Percentiles rank a stretch among this genome's conserved stretches.
Conservation (phyloP, 2,797 vertebrate genomes). For the Hozukius guyotensis region DNA sequence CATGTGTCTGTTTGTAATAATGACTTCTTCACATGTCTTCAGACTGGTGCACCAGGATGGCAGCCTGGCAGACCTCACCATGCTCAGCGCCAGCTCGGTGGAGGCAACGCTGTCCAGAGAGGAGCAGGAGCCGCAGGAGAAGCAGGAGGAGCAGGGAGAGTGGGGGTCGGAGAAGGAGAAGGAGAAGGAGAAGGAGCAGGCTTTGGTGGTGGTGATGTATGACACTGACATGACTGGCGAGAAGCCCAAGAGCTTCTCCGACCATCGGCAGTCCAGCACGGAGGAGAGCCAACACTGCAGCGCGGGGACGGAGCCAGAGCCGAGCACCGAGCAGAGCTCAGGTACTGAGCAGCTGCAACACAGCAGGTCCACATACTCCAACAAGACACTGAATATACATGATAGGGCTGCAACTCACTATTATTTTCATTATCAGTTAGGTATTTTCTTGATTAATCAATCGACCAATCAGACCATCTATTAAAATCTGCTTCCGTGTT, state of each 20-base stretch:
- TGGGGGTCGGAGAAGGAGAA: conserved; percentile 55
- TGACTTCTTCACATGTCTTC: conserved; percentile 21
- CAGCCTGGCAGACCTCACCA: conserved; percentile 93
- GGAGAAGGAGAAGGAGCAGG: conserved; percentile 71
- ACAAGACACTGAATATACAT: background rate
- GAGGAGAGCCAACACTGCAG: conserved; percentile 83
- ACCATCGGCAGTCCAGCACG: conserved; percentile 74
- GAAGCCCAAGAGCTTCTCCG: conserved; percentile 67
- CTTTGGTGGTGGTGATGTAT: conserved; percentile 71
- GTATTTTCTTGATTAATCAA: no score
- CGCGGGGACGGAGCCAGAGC: conserved; percentile 72
- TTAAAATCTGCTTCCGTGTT: background rate
- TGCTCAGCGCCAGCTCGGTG: conserved; percentile 88
- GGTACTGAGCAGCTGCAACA: conserved; percentile 72
- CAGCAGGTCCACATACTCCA: background rate
- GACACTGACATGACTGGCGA: conserved; percentile 44
- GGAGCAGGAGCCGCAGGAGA: conserved; percentile 29
- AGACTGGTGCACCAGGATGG: conserved; percentile 94
- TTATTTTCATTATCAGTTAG: background rate
- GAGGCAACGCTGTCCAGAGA: conserved; percentile 75
- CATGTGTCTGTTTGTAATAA: background rate
- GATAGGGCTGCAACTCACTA: background rate
- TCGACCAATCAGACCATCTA: background rate
- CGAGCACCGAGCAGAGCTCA: conserved; percentile 86
- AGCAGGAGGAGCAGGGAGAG: conserved; percentile 43